Conservation (phyloP, 2,797 vertebrate species). For the Erithacus rubecula region DNA sequence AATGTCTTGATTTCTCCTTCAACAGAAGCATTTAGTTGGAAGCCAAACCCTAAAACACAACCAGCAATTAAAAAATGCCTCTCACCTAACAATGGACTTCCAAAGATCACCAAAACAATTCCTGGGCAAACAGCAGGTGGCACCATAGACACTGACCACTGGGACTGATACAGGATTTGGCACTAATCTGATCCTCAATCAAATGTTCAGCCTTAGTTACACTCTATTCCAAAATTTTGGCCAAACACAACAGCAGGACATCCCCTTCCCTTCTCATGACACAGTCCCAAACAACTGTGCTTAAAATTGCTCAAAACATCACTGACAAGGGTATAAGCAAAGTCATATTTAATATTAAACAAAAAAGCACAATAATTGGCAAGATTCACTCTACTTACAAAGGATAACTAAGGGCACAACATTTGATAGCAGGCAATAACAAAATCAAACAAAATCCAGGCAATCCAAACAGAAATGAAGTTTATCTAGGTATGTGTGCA, state of each 20-base stretch:
- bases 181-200: not conserved
- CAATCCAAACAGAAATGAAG: not conserved
- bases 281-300: rapidly evolving
- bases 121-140: conserved; percentile 15
- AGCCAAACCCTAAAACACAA: not conserved
- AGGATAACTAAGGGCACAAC: not conserved
- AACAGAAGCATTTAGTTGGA: not conserved
- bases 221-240: not conserved
- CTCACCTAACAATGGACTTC: rapidly evolving
- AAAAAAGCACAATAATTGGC: not conserved
- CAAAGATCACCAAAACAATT: not conserved
- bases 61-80: not conserved
- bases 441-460: not conserved
- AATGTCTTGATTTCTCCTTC: not conserved
- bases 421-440: not conserved
- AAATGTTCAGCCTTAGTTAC: not conserved
- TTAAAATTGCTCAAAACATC: not conserved
- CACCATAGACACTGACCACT: not conserved
- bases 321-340: not conserved
- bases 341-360: not conserved
- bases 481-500: not conserved
- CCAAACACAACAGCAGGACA: not conserved
- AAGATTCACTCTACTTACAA: not conserved
- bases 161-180: not conserved
- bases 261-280: not conserved